Evolutionary conservation across 2,888 invertebrate genomes (phyloP).

Genomic region (Linyphia triangularis): DNA sequence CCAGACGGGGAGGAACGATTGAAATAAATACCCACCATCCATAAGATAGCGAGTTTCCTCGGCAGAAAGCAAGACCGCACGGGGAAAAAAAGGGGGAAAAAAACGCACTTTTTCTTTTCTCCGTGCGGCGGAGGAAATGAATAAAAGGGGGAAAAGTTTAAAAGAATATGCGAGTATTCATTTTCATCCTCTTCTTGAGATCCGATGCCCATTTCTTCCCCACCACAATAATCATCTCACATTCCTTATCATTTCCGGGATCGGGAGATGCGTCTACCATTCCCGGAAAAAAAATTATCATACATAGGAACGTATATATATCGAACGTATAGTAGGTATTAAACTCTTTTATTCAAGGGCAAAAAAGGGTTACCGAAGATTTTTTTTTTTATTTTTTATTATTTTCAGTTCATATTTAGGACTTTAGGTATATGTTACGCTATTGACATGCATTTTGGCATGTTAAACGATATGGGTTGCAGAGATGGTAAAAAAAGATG

Average conservation of each 20-base stretch:
- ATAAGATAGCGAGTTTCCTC: neutral
- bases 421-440: slow-evolving; percentile 40
- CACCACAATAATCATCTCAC: slow-evolving; percentile 43
- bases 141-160: neutral
- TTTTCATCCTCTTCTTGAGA: neutral
- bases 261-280: slow-evolving; percentile 10
- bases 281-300: neutral
- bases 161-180: slow-evolving; percentile 37
- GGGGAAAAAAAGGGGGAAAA: neutral
- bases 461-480: slow-evolving; percentile 29
- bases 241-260: slow-evolving; percentile 46
- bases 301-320: neutral
- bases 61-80: neutral
- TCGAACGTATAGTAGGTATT: no score
- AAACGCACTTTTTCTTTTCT: neutral
- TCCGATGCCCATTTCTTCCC: slow-evolving; percentile 26
- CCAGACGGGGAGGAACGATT: neutral
- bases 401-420: slow-evolving; percentile 33
- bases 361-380: neutral
- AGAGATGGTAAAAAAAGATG: slow-evolving; percentile 55
- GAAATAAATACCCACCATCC: neutral
- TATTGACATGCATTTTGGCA: slow-evolving; percentile 42
- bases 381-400: slow-evolving; percentile 22
- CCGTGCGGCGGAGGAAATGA: neutral
- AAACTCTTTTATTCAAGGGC: neutral